Conservation (phyloP, 1,140 invertebrate species). For the Anoplophora glabripennis region DNA sequence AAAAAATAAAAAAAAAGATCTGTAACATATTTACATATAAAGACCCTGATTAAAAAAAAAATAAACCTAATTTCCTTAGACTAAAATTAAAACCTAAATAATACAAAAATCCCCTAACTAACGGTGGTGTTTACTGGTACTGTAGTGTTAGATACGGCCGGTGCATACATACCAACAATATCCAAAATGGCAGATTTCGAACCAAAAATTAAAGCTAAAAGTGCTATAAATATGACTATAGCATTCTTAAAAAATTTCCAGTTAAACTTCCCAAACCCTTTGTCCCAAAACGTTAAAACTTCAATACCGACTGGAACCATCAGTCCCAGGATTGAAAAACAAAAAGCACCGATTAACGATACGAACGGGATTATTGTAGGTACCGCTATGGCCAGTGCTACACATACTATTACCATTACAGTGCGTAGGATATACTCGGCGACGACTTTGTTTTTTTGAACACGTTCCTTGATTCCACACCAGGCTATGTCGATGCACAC, state of each 20-base stretch:
- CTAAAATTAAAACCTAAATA: too few relatives aligned
- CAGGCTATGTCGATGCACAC: constrained; percentile 84
- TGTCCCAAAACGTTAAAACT: constrained; percentile 74
- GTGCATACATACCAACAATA: constrained; percentile 56
- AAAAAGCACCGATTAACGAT: constrained; percentile 89
- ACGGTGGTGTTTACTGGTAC: too few relatives aligned
- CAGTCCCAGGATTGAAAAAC: constrained; percentile 89
- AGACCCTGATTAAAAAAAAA: too few relatives aligned
- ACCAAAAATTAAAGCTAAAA: constrained; percentile 76
- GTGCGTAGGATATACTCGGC: constrained; percentile 77
- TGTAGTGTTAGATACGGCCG: too few relatives aligned
- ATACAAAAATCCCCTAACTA: too few relatives aligned
- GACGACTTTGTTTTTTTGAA: constrained; percentile 62
- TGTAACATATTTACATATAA: too few relatives aligned
- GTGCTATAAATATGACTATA: constrained; percentile 68
- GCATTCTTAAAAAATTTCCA: constrained; percentile 78
- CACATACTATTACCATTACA: constrained; percentile 61
- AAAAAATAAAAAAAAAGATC: too few relatives aligned
- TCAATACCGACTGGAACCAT: constrained; percentile 89
- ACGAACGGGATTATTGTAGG: constrained; percentile 89
- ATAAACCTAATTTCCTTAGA: too few relatives aligned
- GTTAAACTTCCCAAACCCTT: constrained; percentile 66
- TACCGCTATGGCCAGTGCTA: constrained; percentile 79
- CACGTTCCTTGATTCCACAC: constrained; percentile 69
- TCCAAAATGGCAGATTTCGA: constrained; percentile 71